These are phyloP conservation scores for Myodes glareolus DNA, from an alignment of 2,113 vertebrate genomes.

Conservation along the genomic window DNA sequence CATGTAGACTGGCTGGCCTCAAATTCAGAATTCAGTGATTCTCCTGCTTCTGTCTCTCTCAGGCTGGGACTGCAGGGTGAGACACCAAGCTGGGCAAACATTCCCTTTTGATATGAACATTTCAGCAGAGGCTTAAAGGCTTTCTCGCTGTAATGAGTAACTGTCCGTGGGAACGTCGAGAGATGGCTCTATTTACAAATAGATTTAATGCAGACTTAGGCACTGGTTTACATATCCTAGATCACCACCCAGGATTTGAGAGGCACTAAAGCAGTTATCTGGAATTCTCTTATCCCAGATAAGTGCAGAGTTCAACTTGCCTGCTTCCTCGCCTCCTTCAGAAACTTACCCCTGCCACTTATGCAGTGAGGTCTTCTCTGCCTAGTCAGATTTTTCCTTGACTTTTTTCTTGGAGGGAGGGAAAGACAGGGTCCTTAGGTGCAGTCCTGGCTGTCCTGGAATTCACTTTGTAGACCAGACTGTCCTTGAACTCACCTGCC, in stretches of 20 bases:
- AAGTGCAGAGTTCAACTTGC: background rate
- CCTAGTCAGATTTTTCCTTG: background rate
- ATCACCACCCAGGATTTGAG: background rate
- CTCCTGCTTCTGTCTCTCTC: background rate
- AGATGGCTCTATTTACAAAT: background rate
- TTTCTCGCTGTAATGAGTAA: background rate
- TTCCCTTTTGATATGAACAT: background rate
- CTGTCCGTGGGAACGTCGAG: background rate
- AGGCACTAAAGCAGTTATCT: background rate
- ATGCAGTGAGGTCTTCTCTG: background rate
- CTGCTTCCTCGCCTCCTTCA: background rate
- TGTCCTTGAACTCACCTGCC: background rate
- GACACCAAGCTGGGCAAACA: background rate
- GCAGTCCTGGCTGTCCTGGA: background rate
- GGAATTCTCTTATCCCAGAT: constrained; percentile 1
- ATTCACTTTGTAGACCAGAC: background rate
- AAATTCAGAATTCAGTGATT: background rate
- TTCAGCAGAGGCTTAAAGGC: constrained; percentile 7
- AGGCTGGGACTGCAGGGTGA: background rate
- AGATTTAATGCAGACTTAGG: background rate
- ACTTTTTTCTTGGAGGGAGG: background rate
- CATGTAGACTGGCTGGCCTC: background rate
- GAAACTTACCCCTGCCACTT: background rate
- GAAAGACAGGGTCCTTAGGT: no score
- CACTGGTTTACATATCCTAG: background rate